These are phyloP conservation scores for Chrosomus eos DNA, from an alignment of 2,797 vertebrate genomes.

Conservation along the genomic window DNA sequence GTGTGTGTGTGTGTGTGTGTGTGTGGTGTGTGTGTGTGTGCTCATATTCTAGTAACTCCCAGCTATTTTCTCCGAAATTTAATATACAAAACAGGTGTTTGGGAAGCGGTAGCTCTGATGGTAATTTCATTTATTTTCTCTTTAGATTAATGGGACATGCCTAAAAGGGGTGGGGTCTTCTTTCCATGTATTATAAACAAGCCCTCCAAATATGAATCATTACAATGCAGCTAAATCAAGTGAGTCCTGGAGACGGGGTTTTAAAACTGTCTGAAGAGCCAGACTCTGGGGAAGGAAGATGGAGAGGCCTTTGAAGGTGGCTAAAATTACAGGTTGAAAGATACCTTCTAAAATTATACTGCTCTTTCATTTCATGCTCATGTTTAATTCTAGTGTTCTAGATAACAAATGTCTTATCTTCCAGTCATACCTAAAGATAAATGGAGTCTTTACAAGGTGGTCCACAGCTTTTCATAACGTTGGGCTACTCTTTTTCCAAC, in stretches of 20 bases:
- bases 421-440: slow-evolving; percentile 80
- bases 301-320: slow-evolving; percentile 75
- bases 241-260: slow-evolving; percentile 38
- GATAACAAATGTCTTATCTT: slow-evolving; percentile 80
- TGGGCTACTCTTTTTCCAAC: slow-evolving; percentile 76
- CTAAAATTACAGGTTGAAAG: slow-evolving; percentile 85
- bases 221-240: slow-evolving; percentile 45
- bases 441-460: slow-evolving; percentile 78
- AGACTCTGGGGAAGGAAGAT: slow-evolving; percentile 61
- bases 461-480: slow-evolving; percentile 79
- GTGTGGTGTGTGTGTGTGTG: too few species aligned
- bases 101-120: neutral
- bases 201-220: slow-evolving; percentile 46
- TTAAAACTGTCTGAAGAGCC: slow-evolving; percentile 56
- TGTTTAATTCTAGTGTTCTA: slow-evolving; percentile 83
- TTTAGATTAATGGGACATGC: neutral
- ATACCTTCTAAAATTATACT: slow-evolving; percentile 87
- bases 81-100: neutral
- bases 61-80: neutral
- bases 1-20: too few species aligned
- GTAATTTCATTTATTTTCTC: neutral
- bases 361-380: slow-evolving; percentile 86
- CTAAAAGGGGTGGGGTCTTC: slow-evolving; percentile 3
- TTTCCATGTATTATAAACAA: slow-evolving; percentile 46
- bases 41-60: neutral